A percentile compares a stretch with the other conserved stretches of the same genome.
These are phyloP conservation scores for Drosophila kohkoa DNA, from an alignment of 1,140 invertebrate genomes.

Conservation along the genomic window DNA sequence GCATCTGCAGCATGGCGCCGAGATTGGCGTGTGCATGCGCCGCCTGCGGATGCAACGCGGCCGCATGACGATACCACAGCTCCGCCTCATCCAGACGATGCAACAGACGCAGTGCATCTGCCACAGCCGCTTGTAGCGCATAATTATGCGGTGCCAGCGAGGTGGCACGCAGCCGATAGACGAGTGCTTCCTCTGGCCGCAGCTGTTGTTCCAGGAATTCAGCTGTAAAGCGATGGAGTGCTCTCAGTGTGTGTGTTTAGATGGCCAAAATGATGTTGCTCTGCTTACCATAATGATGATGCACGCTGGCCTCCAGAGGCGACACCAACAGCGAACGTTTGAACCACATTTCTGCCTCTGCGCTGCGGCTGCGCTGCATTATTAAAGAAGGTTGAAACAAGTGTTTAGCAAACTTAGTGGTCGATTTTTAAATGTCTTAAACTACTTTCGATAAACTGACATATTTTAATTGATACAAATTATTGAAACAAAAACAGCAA, in stretches of 20 bases:
- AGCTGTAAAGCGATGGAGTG: conserved; percentile 86
- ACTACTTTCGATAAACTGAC: too few relatives aligned
- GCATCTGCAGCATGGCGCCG: conserved; percentile 96
- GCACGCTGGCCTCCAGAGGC: conserved; percentile 91
- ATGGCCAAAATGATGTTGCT: not conserved
- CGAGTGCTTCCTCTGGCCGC: conserved; percentile 92
- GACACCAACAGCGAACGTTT: conserved; percentile 92
- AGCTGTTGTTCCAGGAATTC: conserved; percentile 93
- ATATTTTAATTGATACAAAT: too few relatives aligned
- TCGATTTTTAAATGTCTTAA: too few relatives aligned
- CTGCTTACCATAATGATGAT: conserved; percentile 93
- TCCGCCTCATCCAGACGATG: conserved; percentile 92
- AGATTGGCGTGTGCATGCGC: conserved; percentile 96
- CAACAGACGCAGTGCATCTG: conserved; percentile 92
- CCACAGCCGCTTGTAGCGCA: conserved; percentile 93
- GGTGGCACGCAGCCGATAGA: conserved; percentile 91
- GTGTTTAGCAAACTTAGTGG: not conserved
- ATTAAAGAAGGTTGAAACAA: not conserved
- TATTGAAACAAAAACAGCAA: too few relatives aligned
- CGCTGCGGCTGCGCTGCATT: conserved; percentile 89
- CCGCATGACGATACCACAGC: conserved; percentile 92
- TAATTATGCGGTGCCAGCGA: conserved; percentile 91
- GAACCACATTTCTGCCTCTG: conserved; percentile 95
- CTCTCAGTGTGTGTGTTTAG: not conserved
- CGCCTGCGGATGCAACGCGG: conserved; percentile 85